Percentiles rank a stretch among this genome's conserved stretches.
phyloP scores from a whole-genome alignment of 2,888 invertebrate species.

The Trissoscelio sp. region DNA sequence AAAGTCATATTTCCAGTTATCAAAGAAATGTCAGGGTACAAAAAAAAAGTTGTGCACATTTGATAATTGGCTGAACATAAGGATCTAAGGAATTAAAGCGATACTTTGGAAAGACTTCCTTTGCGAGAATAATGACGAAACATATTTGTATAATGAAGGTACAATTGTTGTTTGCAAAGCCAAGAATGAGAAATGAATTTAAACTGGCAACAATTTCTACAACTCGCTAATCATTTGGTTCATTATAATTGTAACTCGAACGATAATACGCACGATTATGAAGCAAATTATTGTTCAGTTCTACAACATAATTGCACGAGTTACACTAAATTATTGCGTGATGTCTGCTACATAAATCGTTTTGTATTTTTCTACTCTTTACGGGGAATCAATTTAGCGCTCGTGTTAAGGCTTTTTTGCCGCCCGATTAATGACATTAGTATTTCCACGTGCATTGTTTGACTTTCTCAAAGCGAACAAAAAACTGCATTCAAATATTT shows the following conservation, averaged over 20 bases:
- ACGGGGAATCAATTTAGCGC: constrained; percentile 62
- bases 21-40: constrained; percentile 6
- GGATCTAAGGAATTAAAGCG: background rate
- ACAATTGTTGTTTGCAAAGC: constrained; percentile 35
- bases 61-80: constrained; percentile 11
- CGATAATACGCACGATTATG: constrained; percentile 63
- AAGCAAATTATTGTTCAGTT: constrained; percentile 62
- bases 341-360: constrained; percentile 54
- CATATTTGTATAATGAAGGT: constrained; percentile 62
- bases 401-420: constrained; percentile 53
- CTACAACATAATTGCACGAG: constrained; percentile 56
- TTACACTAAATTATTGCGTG: constrained; percentile 64
- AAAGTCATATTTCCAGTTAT: constrained; percentile 31
- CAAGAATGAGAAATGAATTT: constrained; percentile 45
- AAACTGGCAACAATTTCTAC: constrained; percentile 52
- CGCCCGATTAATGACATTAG: constrained; percentile 61
- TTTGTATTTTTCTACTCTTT: constrained; percentile 61
- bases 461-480: constrained; percentile 44
- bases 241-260: constrained; percentile 64
- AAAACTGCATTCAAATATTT: constrained; percentile 46
- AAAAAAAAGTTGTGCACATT: constrained; percentile 23
- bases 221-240: constrained; percentile 59
- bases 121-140: constrained; percentile 42
- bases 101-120: constrained; percentile 28
- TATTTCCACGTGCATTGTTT: constrained; percentile 60